phyloP scores from a whole-genome alignment of 2,888 invertebrate species.

The Noctua pronuba region DNA sequence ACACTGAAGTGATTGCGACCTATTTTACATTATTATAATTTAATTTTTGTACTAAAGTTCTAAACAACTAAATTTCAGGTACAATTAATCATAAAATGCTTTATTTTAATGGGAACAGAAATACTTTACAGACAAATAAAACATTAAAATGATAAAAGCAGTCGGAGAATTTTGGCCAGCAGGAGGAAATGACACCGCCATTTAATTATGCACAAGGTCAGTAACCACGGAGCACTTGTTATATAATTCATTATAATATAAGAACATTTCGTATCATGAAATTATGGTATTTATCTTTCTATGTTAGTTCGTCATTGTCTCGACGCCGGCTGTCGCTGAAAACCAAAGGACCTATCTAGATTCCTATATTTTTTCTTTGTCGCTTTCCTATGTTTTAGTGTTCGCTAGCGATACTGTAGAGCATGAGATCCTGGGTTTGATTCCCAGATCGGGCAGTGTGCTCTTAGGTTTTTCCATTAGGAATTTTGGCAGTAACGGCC shows the following conservation, averaged over 20 bases:
- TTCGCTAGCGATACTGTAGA: no score
- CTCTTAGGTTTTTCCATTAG: no score
- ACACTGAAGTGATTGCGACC: no score
- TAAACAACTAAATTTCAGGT: neutral
- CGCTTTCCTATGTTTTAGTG: no score
- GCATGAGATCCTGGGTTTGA: no score
- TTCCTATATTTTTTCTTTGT: neutral
- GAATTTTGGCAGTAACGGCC: no score
- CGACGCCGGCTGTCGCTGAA: neutral
- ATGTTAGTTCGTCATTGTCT: neutral
- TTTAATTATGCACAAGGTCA: constrained; percentile 32
- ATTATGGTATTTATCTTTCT: neutral
- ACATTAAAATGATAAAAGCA: constrained; percentile 20
- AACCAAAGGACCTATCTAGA: no score
- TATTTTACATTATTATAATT: no score
- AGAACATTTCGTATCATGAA: constrained; percentile 10
- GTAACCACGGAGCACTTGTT: constrained; percentile 5
- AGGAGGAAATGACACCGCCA: constrained; percentile 12
- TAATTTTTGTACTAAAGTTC: neutral
- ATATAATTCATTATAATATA: neutral
- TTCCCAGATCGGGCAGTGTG: no score
- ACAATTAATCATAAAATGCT: neutral
- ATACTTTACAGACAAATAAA: constrained; percentile 5
- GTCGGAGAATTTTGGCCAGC: constrained; percentile 1
- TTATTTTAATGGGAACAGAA: neutral